A percentile compares a stretch with the other conserved stretches of the same genome.
Conservation (phyloP, 2,888 invertebrate genomes). For the Polydrusus pterygomalis region DNA sequence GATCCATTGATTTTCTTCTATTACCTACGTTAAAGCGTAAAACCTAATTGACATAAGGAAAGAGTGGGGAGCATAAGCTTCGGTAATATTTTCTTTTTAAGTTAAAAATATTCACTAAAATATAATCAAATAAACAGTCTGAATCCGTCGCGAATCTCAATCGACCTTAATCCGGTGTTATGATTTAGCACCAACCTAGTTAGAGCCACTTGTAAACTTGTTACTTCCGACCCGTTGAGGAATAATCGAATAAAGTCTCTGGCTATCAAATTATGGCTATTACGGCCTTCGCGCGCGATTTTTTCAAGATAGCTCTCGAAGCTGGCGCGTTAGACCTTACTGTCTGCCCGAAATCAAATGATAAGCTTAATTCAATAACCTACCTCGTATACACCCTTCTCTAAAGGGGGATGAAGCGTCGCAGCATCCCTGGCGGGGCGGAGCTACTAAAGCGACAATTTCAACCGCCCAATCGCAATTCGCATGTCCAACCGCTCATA, state of each 20-base stretch:
- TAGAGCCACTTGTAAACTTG: conserved; percentile 60
- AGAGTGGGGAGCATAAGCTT: conserved; percentile 16
- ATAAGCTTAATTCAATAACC: conserved; percentile 89
- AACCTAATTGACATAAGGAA: neutral
- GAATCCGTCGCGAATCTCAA: conserved; percentile 39
- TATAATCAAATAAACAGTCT: conserved; percentile 39
- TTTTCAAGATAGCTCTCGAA: conserved; percentile 67
- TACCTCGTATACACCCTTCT: conserved; percentile 65
- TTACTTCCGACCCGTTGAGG: conserved; percentile 53
- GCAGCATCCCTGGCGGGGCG: conserved; percentile 62
- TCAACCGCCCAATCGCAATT: conserved; percentile 56
- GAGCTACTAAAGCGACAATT: conserved; percentile 58
- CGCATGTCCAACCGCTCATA: conserved; percentile 43
- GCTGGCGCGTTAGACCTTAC: conserved; percentile 71
- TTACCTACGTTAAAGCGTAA: neutral
- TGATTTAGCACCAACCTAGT: conserved; percentile 52
- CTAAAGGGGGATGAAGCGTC: conserved; percentile 63
- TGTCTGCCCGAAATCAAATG: conserved; percentile 78
- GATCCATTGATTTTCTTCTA: conserved; percentile 13
- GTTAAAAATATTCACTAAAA: conserved; percentile 25
- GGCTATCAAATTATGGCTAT: conserved; percentile 73
- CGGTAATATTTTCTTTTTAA: neutral
- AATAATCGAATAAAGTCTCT: conserved; percentile 71
- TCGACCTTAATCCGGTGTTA: conserved; percentile 49
- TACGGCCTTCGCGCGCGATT: conserved; percentile 71